Conservation (phyloP, 2,797 vertebrate genomes). For the Lacerta agilis region DNA sequence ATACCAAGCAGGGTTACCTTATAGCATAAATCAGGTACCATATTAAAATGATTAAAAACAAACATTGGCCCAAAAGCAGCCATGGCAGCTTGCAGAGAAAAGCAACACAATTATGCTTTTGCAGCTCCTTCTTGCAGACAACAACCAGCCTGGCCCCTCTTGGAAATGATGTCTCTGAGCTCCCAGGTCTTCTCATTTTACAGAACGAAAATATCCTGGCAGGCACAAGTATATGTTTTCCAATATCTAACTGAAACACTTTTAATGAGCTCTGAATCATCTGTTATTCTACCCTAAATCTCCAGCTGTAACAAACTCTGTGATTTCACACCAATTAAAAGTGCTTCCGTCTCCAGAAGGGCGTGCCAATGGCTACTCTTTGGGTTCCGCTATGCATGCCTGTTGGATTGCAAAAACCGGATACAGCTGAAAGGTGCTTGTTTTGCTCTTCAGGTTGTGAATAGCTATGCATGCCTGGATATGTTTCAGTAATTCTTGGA, state of each 20-base stretch:
- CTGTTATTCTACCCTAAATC: neutral
- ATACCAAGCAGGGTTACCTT: neutral
- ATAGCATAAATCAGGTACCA: neutral
- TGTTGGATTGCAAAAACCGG: neutral
- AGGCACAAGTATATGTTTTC: neutral
- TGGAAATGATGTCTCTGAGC: neutral
- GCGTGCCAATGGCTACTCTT: neutral
- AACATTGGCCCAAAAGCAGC: no score
- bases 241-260: constrained; percentile 4
- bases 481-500: neutral
- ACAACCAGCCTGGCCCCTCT: neutral
- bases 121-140: neutral
- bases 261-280: neutral
- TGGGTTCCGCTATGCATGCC: neutral
- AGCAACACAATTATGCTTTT: neutral
- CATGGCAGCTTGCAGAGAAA: neutral
- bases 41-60: no score
- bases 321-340: neutral
- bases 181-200: neutral
- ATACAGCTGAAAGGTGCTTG: neutral
- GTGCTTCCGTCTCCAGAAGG: neutral
- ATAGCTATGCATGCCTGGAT: neutral
- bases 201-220: neutral
- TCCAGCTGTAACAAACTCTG: neutral
- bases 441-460: neutral